phyloP scores from a whole-genome alignment of 2,888 invertebrate species.

The Alcis repandata region DNA sequence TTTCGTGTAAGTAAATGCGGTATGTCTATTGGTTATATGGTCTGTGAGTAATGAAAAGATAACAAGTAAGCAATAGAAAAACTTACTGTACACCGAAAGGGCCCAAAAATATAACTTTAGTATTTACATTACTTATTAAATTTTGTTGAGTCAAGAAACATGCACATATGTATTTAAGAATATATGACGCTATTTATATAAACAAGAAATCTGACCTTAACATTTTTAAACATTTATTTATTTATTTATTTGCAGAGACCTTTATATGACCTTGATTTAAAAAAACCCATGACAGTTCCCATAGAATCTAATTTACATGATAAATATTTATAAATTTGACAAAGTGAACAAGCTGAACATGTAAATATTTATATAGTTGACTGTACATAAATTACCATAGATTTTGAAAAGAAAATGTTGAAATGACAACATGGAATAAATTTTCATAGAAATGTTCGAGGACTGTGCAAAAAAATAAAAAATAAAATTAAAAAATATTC shows the following conservation, averaged over 20 bases:
- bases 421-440: background rate
- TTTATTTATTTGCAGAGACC: background rate
- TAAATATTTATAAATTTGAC: conserved; percentile 12
- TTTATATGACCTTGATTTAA: conserved; percentile 3
- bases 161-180: no score
- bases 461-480: no score
- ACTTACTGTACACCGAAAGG: no score
- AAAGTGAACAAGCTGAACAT: conserved; percentile 11
- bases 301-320: conserved; percentile 10
- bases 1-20: no score
- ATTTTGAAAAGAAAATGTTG: background rate
- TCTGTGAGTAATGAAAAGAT: no score
- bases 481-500: background rate
- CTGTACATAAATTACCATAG: conserved; percentile 14
- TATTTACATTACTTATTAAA: no score
- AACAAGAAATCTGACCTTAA: no score
- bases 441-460: background rate
- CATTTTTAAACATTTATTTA: no score
- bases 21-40: no score
- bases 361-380: conserved; percentile 12
- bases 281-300: background rate
- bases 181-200: background rate
- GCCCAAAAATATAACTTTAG: no score
- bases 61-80: no score
- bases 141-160: no score